Percentiles rank a stretch among this genome's conserved stretches.
Conservation (phyloP, 2,113 vertebrate species). For the Petrocephalus zakoni region DNA sequence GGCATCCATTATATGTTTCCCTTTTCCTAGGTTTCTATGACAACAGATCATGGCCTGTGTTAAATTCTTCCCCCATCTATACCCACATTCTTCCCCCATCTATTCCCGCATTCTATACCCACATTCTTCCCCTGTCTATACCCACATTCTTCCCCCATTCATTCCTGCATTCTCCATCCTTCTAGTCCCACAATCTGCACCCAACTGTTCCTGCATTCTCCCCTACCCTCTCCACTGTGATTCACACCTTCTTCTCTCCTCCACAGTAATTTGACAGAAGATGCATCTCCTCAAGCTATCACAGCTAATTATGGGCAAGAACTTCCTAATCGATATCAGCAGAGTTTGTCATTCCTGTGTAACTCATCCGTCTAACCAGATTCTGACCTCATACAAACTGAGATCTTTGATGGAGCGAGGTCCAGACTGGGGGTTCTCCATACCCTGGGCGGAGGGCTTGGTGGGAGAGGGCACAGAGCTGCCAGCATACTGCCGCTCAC, state of each 20-base stretch:
- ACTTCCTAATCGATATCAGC: not conserved
- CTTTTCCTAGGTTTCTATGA: not conserved
- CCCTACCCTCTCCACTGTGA: not conserved
- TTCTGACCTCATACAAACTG: slow-evolving; percentile 59
- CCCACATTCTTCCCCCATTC: no score
- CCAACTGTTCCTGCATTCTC: not conserved
- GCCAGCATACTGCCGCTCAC: slow-evolving; percentile 33
- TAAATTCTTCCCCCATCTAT: not conserved
- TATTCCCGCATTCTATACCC: not conserved
- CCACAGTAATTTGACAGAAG: not conserved
- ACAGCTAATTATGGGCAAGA: not conserved
- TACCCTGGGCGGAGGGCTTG: slow-evolving; percentile 6
- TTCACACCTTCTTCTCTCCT: not conserved
- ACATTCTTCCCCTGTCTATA: no score
- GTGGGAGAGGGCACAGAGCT: not conserved
- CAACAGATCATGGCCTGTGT: not conserved
- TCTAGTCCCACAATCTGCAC: not conserved
- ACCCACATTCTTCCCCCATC: no score
- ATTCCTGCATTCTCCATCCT: not conserved
- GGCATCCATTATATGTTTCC: not conserved
- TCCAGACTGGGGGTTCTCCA: not conserved
- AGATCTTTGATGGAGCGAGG: slow-evolving; percentile 16
- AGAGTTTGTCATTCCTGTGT: not conserved
- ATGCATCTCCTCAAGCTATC: not conserved
- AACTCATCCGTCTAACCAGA: not conserved